Base-by-base conservation (phyloP, 2,797 vertebrate genomes). In the Spinibarbus caldwelli region DNA sequence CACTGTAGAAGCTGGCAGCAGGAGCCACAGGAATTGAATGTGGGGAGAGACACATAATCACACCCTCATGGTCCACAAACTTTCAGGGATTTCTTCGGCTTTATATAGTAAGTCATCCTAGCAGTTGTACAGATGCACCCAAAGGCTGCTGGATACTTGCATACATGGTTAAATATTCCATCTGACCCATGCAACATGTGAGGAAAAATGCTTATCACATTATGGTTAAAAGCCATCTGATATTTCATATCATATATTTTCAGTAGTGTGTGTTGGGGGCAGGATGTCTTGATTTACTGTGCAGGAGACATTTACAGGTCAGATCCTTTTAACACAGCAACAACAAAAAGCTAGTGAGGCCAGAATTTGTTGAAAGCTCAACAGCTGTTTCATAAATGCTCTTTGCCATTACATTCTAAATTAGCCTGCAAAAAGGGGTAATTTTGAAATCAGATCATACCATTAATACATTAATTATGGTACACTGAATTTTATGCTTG, bases 141-240 rank as follows among this genome's bases (percentile, higher is more conserved):
- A 38, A 78, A 52, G 67, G 31, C 45, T 49, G 36, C 78, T 77
- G 62, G 19, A 21, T 80, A 62, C 36, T 31, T 78, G 57, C 62
- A 80, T 76, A 31, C 57, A 29, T 64, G 43, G 68, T 38, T 88
- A 62, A 86, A 87, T 81, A 70, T 85, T 88, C 75, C 62, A 88
- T 79, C 49, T 45, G 34, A 47, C 85, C 64, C 14, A 54, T 84
- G 70, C 76, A 78, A 85, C 84, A n/a, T 83, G 59, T 79, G 62
- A 19, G 31, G 49, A 49, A 84, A 47, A n/a, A 45, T 49, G 21
- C 21, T 71, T 54, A 67, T 82, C 57, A 66, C 78, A 89, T 66
- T 36, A 66, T 34, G 29, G 54, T 57, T 26, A 29, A 80, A 83
- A 45, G 15, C 62, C 47, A 68, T 78, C 66, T 43, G 34, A 49